Conservation (phyloP, 2,797 vertebrate genomes). For the Rhabdomys pumilio region DNA sequence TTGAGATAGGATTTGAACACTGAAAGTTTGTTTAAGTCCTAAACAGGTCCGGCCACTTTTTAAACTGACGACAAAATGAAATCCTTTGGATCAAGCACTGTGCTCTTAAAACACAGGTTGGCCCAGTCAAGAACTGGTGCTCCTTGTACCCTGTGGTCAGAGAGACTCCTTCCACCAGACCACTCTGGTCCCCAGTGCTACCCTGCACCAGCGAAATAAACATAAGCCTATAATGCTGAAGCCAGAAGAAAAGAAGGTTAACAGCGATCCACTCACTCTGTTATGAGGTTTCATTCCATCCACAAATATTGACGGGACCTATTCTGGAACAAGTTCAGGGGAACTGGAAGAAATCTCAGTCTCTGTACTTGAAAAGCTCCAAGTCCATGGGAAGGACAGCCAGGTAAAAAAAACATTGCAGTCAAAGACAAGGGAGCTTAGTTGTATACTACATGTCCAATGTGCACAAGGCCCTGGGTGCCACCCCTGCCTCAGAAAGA, state of each 20-base stretch:
- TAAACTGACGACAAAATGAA: conserved; percentile 72
- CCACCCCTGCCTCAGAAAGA: not conserved
- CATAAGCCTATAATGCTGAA: conserved; percentile 50
- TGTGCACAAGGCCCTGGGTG: not conserved
- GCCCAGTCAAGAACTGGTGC: not conserved
- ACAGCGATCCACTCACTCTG: conserved; percentile 16
- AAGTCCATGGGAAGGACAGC: not conserved
- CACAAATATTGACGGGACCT: conserved; percentile 46
- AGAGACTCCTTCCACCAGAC: conserved; percentile 15
- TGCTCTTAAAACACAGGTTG: conserved; percentile 42
- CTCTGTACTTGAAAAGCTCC: conserved; percentile 10
- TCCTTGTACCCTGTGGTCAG: not conserved
- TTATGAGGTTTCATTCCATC: conserved; percentile 42
- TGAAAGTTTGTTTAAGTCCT: conserved; percentile 81
- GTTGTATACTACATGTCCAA: not conserved
- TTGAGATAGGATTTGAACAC: conserved; percentile 78
- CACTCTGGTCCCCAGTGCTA: conserved; percentile 26
- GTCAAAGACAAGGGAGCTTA: not conserved
- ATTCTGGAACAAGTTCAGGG: conserved; percentile 31
- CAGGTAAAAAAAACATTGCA: not conserved
- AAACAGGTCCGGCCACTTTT: conserved; percentile 76
- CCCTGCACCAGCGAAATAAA: conserved; percentile 55
- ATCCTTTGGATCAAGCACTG: conserved; percentile 28
- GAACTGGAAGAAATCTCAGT: conserved; percentile 3
- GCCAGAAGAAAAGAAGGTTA: conserved; percentile 53